Base-by-base conservation (phyloP, 2,113 vertebrate genomes). In the Caracal caracal region DNA sequence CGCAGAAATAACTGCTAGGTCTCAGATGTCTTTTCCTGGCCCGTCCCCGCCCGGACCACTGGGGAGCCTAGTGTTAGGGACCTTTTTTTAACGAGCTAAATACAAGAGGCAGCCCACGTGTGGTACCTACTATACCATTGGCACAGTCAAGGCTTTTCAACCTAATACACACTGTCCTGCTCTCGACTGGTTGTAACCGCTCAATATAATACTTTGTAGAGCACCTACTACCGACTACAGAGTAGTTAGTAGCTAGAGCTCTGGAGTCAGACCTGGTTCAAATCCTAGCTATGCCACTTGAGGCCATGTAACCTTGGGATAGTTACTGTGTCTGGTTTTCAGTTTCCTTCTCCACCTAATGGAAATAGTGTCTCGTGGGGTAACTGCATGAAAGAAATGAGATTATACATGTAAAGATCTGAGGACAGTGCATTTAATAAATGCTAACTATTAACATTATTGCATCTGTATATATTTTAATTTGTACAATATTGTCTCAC, bases 391-490 rank as follows among this genome's bases (percentile, higher is more conserved):
- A 95, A 97, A 97, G 92, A 96, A 97, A 96, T 80, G 87, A 96
- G 97, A 95, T 95, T 71, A 92, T 97, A 94, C 92, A 78, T 97
- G 94, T 96, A 92, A 95, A 80, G 51, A 94, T 97, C 95, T 92
- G 92, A 95, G 95, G 96, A 90, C 61, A 98, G 95, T 97, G 90
- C 97, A 97, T 98, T 98, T 98, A 97, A 98, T 98, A 95, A 98
- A 97, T 92, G 95, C 96, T 97, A 94, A 96, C 95, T 97, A 97
- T 97, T 84, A 94, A 98, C 96, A 97, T 97, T 98, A 98, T 97
- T 98, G 97, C 97, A 97, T 97, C 83, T 93, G 93, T 97, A 95
- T 97, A 96, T 97, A 97, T 93, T 96, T 97, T 91, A 94, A 84
- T 95, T 94, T 98, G 61, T 97, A 97, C 94, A 96, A 90, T 90